phyloP scores from a whole-genome alignment of 2,113 vertebrate genomes.

The Chionomys nivalis region DNA sequence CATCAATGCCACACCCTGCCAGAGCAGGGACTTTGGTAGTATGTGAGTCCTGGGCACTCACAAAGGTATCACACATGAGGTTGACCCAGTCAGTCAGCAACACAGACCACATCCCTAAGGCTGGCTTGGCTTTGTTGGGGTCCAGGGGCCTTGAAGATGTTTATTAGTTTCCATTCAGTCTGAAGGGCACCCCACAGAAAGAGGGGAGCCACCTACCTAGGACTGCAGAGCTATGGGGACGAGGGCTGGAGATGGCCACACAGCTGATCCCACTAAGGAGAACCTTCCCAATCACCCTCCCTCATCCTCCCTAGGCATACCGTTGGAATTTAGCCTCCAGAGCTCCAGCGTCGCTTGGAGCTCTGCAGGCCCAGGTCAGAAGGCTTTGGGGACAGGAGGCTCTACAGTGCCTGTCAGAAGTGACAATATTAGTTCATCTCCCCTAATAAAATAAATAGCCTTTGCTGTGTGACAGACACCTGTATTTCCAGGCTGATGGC shows the following conservation, averaged over 20 bases:
- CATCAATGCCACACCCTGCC: neutral
- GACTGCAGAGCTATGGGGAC: neutral
- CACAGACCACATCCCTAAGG: accelerated
- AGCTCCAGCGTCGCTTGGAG: neutral
- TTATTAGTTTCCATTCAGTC: neutral
- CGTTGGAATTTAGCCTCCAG: neutral
- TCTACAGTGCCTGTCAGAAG: neutral
- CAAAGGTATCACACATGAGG: neutral
- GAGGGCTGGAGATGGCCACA: neutral
- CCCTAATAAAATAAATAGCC: neutral
- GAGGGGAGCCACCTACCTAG: neutral
- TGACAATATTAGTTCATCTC: neutral
- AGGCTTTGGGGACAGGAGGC: neutral
- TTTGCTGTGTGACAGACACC: neutral
- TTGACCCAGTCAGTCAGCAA: neutral
- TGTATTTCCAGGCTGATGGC: no score
- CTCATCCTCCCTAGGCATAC: neutral
- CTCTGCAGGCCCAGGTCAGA: neutral
- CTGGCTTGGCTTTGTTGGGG: neutral
- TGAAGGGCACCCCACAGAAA: neutral
- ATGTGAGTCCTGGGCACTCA: neutral
- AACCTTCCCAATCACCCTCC: neutral
- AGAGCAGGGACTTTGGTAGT: neutral
- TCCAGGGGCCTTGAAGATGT: neutral
- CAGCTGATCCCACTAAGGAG: no score